Conservation (phyloP, 1,140 invertebrate genomes). For the Heliconius himera region DNA sequence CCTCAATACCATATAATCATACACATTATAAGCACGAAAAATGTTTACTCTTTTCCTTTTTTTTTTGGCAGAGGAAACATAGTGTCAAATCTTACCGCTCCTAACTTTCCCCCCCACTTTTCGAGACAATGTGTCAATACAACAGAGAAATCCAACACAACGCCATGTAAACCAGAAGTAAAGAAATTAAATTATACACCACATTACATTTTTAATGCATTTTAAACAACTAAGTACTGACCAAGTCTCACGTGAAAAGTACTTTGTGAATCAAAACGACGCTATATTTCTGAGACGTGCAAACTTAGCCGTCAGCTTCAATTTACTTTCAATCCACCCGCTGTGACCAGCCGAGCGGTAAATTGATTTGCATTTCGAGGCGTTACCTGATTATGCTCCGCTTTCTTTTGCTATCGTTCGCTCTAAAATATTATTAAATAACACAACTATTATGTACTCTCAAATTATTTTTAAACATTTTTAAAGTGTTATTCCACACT, state of each 20-base stretch:
- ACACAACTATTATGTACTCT: neutral
- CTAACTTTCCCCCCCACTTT: no score
- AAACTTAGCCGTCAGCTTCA: constrained; percentile 43
- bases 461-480: no score
- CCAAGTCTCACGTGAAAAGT: constrained; percentile 18
- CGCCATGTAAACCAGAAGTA: neutral
- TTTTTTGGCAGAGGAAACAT: no score
- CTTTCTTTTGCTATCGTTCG: constrained; percentile 44
- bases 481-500: no score
- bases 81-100: no score
- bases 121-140: no score
- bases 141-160: no score
- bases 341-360: constrained; percentile 55
- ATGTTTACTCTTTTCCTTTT: no score
- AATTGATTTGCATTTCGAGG: constrained; percentile 69
- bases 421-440: constrained; percentile 2
- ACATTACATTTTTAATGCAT: neutral
- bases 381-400: constrained; percentile 63
- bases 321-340: constrained; percentile 52
- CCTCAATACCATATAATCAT: no score
- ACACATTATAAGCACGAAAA: no score
- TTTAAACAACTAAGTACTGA: constrained; percentile 13
- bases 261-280: constrained; percentile 18
- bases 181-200: neutral
- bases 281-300: constrained; percentile 22